Evolutionary conservation across 2,797 vertebrate species (phyloP).

Genomic region (Epinephelus malabaricus): DNA sequence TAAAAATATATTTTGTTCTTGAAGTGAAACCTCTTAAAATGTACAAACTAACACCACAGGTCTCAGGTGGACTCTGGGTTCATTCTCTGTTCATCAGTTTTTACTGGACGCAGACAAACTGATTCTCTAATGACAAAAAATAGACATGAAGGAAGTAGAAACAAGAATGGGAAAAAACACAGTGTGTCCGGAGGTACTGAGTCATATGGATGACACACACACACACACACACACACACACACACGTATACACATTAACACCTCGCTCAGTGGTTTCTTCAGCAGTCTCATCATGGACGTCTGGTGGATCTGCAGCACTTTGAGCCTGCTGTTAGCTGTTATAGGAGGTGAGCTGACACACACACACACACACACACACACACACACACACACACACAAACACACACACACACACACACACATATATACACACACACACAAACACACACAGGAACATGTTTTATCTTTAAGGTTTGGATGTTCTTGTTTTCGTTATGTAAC

Average conservation of each 20-base stretch:
- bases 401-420: not conserved
- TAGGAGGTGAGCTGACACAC: slow-evolving; percentile 67
- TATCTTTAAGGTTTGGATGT: not conserved
- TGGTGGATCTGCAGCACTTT: slow-evolving; percentile 38
- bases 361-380: slow-evolving; percentile 12
- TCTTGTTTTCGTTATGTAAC: not conserved
- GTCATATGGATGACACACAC: slow-evolving; percentile 26
- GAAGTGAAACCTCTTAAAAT: no score
- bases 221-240: slow-evolving; percentile 13
- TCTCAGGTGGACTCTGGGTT: no score
- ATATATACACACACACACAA: slow-evolving; percentile 24
- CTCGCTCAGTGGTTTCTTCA: not conserved
- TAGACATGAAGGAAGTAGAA: slow-evolving; percentile 13
- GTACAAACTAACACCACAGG: no score
- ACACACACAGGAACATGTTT: not conserved
- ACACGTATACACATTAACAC: not conserved
- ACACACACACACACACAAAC: not conserved
- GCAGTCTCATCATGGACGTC: slow-evolving; percentile 60
- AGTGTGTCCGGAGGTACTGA: slow-evolving; percentile 6
- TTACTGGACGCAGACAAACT: not conserved
- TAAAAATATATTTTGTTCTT: no score
- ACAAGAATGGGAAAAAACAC: slow-evolving; percentile 7
- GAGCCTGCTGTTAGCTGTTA: slow-evolving; percentile 58
- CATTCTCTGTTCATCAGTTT: not conserved
- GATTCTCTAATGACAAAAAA: not conserved